Conservation (phyloP, 53 echinoderm and acorn worm species). For the Luidia sarsii region DNA sequence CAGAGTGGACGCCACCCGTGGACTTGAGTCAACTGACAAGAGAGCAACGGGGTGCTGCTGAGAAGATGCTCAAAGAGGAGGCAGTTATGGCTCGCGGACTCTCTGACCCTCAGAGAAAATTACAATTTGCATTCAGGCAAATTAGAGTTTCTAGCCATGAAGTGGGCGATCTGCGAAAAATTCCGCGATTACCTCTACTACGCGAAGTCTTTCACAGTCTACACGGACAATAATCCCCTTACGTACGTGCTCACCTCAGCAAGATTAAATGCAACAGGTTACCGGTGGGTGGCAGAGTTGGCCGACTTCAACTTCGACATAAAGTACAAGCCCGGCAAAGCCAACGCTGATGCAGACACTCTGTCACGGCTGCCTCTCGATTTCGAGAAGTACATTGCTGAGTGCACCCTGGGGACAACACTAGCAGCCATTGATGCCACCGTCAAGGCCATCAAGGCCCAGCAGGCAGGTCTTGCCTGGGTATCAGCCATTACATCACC, state of each 20-base stretch:
- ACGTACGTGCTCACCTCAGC: constrained; percentile 61
- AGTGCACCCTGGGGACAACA: constrained; percentile 33
- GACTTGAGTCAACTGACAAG: constrained; percentile 21
- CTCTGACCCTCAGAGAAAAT: constrained; percentile 61
- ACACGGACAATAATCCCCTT: constrained; percentile 67
- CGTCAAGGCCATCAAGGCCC: constrained; percentile 5
- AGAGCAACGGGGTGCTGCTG: constrained; percentile 9
- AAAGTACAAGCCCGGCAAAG: constrained; percentile 52
- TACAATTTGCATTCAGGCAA: constrained; percentile 73
- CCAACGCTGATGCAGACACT: constrained; percentile 43
- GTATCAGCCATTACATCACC: constrained; percentile 28
- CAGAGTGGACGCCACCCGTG: constrained; percentile 23
- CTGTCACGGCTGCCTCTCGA: constrained; percentile 47
- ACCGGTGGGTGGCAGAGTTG: constrained; percentile 62
- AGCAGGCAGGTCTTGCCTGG: constrained; percentile 10
- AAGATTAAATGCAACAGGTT: constrained; percentile 13
- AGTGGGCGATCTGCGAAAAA: constrained; percentile 67
- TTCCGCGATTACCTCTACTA: constrained; percentile 66
- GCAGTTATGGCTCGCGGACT: constrained; percentile 50
- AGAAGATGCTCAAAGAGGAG: constrained; percentile 36
- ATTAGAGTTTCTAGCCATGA: constrained; percentile 64
- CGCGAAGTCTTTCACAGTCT: constrained; percentile 59
- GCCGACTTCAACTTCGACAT: constrained; percentile 64
- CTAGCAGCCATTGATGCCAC: constrained; percentile 10
- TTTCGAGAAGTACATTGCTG: constrained; percentile 19